Evolutionary conservation across 2,113 vertebrate genomes (phyloP).

Genomic region (Otolemur garnettii): DNA sequence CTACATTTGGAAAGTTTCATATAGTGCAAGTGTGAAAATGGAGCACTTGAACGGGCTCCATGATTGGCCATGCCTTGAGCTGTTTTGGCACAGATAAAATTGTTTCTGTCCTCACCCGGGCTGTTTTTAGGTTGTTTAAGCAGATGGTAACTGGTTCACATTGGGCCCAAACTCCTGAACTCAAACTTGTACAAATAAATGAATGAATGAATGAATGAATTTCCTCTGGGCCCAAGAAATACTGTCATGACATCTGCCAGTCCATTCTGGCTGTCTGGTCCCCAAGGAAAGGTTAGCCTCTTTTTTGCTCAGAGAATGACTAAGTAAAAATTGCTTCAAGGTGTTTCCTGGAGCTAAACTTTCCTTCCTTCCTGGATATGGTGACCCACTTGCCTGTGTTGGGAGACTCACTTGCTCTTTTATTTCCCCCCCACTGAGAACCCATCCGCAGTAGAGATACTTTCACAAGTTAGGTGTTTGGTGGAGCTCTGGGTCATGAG

Average conservation of each 20-base stretch:
- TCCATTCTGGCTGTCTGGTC: background rate
- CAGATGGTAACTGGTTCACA: constrained; percentile 43
- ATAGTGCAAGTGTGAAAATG: background rate
- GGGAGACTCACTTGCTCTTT: background rate
- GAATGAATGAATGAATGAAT: constrained; percentile 6
- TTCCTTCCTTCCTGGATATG: constrained; percentile 65
- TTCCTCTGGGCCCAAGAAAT: constrained; percentile 33
- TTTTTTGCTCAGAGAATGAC: constrained; percentile 58
- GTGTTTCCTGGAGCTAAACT: constrained; percentile 61
- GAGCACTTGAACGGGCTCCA: background rate
- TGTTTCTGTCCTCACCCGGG: constrained; percentile 5
- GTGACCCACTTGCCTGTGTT: constrained; percentile 64
- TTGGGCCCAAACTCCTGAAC: constrained; percentile 39
- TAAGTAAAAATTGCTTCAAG: constrained; percentile 54
- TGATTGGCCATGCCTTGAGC: background rate
- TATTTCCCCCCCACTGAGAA: background rate
- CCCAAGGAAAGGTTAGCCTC: background rate
- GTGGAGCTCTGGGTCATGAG: background rate
- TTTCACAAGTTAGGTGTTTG: constrained; percentile 46
- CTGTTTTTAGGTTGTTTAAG: constrained; percentile 54
- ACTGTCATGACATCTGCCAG: constrained; percentile 5
- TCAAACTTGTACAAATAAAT: constrained; percentile 47
- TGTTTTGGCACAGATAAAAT: constrained; percentile 40
- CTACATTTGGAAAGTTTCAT: background rate
- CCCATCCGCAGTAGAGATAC: background rate